Conservation (phyloP, 1,140 invertebrate genomes). For the Papilio helenus region DNA sequence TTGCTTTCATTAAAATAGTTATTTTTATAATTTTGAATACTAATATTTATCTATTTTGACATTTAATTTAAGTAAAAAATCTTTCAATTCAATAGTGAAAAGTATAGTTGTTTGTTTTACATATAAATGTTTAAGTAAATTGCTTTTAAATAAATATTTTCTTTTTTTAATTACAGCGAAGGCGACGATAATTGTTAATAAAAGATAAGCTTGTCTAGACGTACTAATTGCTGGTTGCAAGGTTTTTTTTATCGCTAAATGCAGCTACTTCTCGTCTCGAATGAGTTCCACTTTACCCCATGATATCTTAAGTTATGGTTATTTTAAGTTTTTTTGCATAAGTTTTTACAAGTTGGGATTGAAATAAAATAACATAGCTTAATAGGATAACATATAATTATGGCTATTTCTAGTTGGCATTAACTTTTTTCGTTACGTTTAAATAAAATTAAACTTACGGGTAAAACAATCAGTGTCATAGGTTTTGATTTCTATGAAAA, state of each 20-base stretch:
- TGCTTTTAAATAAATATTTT: not conserved
- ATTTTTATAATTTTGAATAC: not conserved
- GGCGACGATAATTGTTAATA: slow-evolving; percentile 17
- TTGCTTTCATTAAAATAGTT: not conserved
- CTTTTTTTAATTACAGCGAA: slow-evolving; percentile 14
- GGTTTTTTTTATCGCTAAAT: slow-evolving; percentile 31
- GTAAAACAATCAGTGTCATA: not conserved
- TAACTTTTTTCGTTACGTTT: not conserved
- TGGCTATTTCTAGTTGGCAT: not conserved
- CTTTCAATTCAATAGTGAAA: not conserved
- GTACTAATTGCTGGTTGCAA: slow-evolving; percentile 27
- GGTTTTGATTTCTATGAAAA: not conserved
- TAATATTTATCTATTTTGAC: not conserved
- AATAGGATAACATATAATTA: not conserved
- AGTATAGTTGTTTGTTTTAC: not conserved
- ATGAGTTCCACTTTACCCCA: slow-evolving; percentile 7
- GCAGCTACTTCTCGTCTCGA: slow-evolving; percentile 33
- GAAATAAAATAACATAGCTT: not conserved
- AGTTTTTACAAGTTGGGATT: not conserved
- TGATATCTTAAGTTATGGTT: slow-evolving; percentile 14
- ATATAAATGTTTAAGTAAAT: not conserved
- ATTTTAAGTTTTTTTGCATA: not conserved
- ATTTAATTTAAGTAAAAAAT: not conserved
- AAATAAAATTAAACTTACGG: not conserved
- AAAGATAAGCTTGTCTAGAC: slow-evolving; percentile 40